phyloP scores from a whole-genome alignment of 2,888 invertebrate genomes.

The Druceiella hillmani region DNA sequence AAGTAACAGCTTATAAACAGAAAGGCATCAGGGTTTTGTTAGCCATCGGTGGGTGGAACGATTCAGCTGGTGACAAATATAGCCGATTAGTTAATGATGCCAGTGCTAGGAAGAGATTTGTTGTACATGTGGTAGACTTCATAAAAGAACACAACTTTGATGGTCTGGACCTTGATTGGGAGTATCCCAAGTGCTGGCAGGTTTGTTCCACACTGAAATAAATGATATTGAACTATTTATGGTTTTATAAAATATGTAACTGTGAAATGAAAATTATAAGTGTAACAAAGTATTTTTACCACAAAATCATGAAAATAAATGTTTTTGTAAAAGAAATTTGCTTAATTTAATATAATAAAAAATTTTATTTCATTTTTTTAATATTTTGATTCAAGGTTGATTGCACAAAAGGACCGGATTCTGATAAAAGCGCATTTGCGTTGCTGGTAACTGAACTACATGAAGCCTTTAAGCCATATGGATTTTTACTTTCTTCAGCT shows the following conservation, averaged over 20 bases:
- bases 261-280: too few species aligned
- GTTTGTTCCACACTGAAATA: slow-evolving; percentile 38
- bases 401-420: slow-evolving; percentile 73
- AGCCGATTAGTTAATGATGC: slow-evolving; percentile 73
- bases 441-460: slow-evolving; percentile 70
- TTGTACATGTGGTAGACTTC: slow-evolving; percentile 70
- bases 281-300: too few species aligned
- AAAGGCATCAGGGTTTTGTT: slow-evolving; percentile 76
- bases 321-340: too few species aligned
- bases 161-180: slow-evolving; percentile 91
- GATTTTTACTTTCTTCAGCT: slow-evolving; percentile 72
- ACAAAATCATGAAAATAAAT: too few species aligned
- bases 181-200: slow-evolving; percentile 92
- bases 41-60: slow-evolving; percentile 94
- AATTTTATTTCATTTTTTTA: too few species aligned
- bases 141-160: slow-evolving; percentile 78
- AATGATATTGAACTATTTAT: too few species aligned
- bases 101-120: slow-evolving; percentile 64
- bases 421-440: slow-evolving; percentile 76
- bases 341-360: too few species aligned
- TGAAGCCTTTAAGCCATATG: slow-evolving; percentile 63
- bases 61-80: slow-evolving; percentile 87
- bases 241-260: too few species aligned
- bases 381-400: slow-evolving; percentile 69
- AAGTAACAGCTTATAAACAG: slow-evolving; percentile 67